A percentile compares a stretch with the other conserved stretches of the same genome.
These are phyloP conservation scores for Phrynocephalus versicolor DNA, from an alignment of 2,113 vertebrate genomes.

Conservation along the genomic window DNA sequence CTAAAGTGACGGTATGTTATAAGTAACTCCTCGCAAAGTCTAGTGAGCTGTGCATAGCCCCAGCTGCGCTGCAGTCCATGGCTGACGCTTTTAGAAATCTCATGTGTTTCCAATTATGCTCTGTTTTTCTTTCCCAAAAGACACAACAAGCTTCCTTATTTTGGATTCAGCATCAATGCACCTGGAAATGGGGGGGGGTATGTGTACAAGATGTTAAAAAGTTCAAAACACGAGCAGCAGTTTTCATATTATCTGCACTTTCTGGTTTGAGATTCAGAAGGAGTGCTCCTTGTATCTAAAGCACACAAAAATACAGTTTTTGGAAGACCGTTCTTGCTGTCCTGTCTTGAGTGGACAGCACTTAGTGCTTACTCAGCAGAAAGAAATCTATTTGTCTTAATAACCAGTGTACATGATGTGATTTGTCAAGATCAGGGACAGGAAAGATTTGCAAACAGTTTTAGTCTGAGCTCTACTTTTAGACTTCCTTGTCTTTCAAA, in stretches of 20 bases:
- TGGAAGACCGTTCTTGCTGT: conserved; percentile 23
- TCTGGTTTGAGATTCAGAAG: conserved; percentile 13
- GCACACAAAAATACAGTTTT: neutral
- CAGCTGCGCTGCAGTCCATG: neutral
- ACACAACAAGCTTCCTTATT: conserved; percentile 62
- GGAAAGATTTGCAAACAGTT: conserved; percentile 1
- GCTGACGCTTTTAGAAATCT: neutral
- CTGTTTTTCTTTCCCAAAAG: conserved; percentile 1
- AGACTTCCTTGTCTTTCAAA: neutral
- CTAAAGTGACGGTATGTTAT: fast-evolving
- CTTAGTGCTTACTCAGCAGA: neutral
- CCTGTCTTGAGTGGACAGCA: neutral
- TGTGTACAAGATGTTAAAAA: neutral
- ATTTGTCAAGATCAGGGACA: neutral
- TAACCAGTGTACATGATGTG: neutral
- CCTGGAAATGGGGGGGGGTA: neutral
- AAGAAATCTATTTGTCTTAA: conserved; percentile 6
- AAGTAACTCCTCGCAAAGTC: conserved; percentile 32
- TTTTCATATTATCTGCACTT: neutral
- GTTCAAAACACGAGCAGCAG: conserved; percentile 16
- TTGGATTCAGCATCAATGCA: conserved; percentile 33
- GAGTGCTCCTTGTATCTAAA: neutral
- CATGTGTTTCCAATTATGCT: neutral
- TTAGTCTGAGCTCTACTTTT: neutral
- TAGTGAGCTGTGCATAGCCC: neutral